Base-by-base conservation (phyloP, 2,888 invertebrate genomes). In the Ophion ventricosus region DNA sequence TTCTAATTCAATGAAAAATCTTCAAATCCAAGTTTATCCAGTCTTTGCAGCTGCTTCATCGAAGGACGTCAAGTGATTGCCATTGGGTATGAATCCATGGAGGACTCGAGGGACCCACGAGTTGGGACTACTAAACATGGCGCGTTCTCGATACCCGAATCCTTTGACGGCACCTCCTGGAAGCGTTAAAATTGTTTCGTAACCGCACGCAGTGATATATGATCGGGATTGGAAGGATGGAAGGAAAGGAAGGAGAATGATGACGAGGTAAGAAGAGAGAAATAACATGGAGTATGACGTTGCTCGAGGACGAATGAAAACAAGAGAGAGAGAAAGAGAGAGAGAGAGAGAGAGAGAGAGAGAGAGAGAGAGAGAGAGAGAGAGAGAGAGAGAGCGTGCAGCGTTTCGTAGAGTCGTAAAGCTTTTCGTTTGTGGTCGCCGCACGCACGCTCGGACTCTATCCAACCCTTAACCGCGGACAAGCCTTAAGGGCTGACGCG, bases 151-250 rank as follows among this genome's bases (percentile, higher is more conserved):
- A 84, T 82, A 82, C 56, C 69, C 66, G 23, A 14, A 25, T 49
- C 73, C 80, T 85, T 85, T 85, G 90, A 91, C 88, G 90, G 88
- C 84, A 87, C 85, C 86, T 61, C 54, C 56, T 14, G 57, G 35
- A 43, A 69, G 85, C 88, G 89, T 90, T 89, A 90, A 92, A 92
- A 92, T 91, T 89, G 92, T 92, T 91, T 91, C 86, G 83, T 90
- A 92, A 92, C 92, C 92, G 88, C 92, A 92, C 80, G 86, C 86
- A 85, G 88, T 92, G 92, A 92, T 92, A 90, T 92, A 92, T 87
- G 91, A 90, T 90, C 86, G 85, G 90, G 88, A 87, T 85, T 83
- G 82, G 85, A 78, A 81, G 74, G 72, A 79, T 75, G 75, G 69
- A 76, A 83, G 72, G 35, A 77, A 14, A 67, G 2, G 14, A 40